Conservation (phyloP, 1,140 invertebrate genomes). For the Plodia interpunctella region DNA sequence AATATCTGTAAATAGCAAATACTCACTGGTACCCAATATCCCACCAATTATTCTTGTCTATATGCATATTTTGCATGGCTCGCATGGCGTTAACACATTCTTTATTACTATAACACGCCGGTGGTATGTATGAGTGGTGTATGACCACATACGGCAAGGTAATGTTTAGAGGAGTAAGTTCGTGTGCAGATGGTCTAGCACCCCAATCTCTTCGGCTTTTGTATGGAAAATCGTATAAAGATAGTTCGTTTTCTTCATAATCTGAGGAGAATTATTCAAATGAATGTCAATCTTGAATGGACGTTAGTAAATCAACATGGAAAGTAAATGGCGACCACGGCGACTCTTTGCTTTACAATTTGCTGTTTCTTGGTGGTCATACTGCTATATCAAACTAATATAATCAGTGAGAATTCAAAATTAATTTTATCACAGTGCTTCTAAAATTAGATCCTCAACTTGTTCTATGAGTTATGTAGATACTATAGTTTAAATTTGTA, state of each 20-base stretch:
- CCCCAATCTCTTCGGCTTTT: constrained; percentile 80
- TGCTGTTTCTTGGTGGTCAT: too few relatives aligned
- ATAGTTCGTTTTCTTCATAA: constrained; percentile 43
- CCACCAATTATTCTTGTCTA: constrained; percentile 79
- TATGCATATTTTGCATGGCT: constrained; percentile 79
- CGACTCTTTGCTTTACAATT: too few relatives aligned
- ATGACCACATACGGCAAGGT: constrained; percentile 87
- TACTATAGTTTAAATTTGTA: too few relatives aligned
- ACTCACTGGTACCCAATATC: constrained; percentile 83
- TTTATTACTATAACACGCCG: constrained; percentile 75
- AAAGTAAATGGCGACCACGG: too few relatives aligned
- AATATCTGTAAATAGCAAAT: background rate
- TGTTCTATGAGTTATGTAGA: too few relatives aligned
- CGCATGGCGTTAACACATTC: constrained; percentile 77
- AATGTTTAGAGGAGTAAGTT: constrained; percentile 61
- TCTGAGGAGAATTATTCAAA: background rate
- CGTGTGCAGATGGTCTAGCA: constrained; percentile 75
- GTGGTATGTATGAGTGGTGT: constrained; percentile 83
- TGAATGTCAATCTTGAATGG: background rate
- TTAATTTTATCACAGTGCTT: too few relatives aligned
- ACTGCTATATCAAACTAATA: too few relatives aligned
- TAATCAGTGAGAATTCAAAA: too few relatives aligned
- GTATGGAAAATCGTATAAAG: constrained; percentile 63
- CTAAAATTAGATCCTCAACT: too few relatives aligned
- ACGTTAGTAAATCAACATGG: too few relatives aligned